Evolutionary conservation across 2,797 vertebrate species (phyloP), one percentile per base, ranked within the genome.

Genomic region (Gymnothorax javanicus): DNA sequence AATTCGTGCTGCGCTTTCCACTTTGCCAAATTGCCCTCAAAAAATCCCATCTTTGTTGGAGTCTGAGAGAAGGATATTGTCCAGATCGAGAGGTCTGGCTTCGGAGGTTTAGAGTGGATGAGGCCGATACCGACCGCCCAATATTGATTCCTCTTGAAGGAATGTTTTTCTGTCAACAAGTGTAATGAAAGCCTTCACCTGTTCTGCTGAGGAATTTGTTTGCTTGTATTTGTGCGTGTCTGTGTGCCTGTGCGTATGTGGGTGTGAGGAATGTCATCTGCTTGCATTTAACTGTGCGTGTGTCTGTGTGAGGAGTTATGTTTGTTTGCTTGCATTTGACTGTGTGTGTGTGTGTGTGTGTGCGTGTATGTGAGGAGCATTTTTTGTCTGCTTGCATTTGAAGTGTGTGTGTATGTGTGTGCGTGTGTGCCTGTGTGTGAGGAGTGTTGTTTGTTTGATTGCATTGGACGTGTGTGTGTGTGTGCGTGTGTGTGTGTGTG

Each of bases 21-120:
- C 67, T 71, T 82, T 75, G 84, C 84, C 87, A 86, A 88, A 88
- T 88, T 86, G 82, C 57, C 87, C 87, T 75, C 12, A 58, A 84
- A 88, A 86, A 17, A 43, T 71, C 7, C 27, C 27, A 58, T 85
- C 33, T 85, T 84, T 60, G 56, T 59, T 54, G 43, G 25, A 60
- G 83, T 67, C 25, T 54, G 67, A 54, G 64, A 82, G 69, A 64
- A 23, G 60, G 73, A 50, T 57, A 27, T 77, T 84, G 56, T 87
- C 77, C 15, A 23, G 59, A 52, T 57, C 87, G 84, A 86, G 81
- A 67, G 59, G 59, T 86, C 33, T 83, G 33, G 73, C 33, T 17
- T 50, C 5, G 43, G 15, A 50, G 52, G 13, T 77, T 12, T 15
- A 52, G 73, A 77, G 12, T 13, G 5, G 33, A 50, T 15, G 27